Conservation (phyloP, 1,140 invertebrate genomes). For the Drosophila nigromelanica region DNA sequence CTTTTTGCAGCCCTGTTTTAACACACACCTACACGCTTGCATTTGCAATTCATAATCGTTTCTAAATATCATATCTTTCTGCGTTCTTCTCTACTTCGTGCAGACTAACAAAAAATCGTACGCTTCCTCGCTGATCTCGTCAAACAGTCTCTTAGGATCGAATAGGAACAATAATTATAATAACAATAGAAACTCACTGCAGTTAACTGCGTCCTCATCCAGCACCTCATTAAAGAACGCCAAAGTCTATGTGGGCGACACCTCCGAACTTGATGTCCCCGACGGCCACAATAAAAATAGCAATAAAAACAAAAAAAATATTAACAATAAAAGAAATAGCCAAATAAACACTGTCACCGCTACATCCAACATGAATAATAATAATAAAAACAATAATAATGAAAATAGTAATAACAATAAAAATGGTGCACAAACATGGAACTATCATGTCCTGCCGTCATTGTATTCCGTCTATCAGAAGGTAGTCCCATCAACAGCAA, state of each 20-base stretch:
- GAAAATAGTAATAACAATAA: conserved; percentile 68
- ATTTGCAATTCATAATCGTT: conserved; percentile 48
- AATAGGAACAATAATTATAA: conserved; percentile 68
- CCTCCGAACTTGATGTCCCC: conserved; percentile 37
- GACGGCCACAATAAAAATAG: conserved; percentile 34
- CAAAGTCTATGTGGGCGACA: conserved; percentile 82
- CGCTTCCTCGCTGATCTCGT: conserved; percentile 83
- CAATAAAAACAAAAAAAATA: conserved; percentile 43
- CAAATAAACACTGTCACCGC: conserved; percentile 76
- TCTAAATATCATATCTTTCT: conserved; percentile 58
- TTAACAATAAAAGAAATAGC: conserved; percentile 47
- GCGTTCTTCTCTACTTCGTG: conserved; percentile 62
- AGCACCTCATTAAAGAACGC: conserved; percentile 64
- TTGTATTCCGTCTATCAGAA: conserved; percentile 93
- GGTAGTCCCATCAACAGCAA: conserved; percentile 85
- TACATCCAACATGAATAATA: conserved; percentile 68
- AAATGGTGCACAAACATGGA: conserved; percentile 88
- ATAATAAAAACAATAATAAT: conserved; percentile 58
- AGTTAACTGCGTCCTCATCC: conserved; percentile 66
- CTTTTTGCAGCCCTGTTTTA: too few relatives aligned
- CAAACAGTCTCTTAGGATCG: conserved; percentile 83
- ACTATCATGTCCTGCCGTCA: conserved; percentile 92
- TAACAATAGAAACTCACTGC: conserved; percentile 76
- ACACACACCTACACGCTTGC: conserved; percentile 19
- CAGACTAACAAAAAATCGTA: conserved; percentile 84